phyloP scores from a whole-genome alignment of 1,140 invertebrate species.

The Bombus balteatus region DNA sequence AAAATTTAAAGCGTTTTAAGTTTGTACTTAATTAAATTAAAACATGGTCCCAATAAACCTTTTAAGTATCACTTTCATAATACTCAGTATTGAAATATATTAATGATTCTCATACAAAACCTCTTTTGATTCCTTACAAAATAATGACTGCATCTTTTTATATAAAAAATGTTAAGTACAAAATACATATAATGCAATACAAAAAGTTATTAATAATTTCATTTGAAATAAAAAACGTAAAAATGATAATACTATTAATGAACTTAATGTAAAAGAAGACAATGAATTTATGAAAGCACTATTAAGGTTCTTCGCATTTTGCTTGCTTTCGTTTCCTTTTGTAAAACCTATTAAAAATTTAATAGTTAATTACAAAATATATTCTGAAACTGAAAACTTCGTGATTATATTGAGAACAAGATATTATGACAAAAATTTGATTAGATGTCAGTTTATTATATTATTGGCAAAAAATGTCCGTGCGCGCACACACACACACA shows the following conservation, averaged over 20 bases:
- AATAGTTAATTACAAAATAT: background rate
- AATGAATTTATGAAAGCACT: background rate
- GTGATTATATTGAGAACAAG: background rate
- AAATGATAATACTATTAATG: slow-evolving; percentile 12
- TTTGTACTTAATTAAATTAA: background rate
- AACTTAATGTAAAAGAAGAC: background rate
- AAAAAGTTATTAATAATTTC: background rate
- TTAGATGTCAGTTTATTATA: background rate
- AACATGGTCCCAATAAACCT: slow-evolving; percentile 6
- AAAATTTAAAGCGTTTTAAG: background rate
- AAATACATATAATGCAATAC: background rate
- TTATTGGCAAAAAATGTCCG: background rate
- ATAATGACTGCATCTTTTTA: background rate
- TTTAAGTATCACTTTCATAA: slow-evolving; percentile 11
- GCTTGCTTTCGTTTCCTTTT: background rate
- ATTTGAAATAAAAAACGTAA: background rate
- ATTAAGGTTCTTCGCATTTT: background rate
- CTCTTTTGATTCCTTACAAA: background rate
- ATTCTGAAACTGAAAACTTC: background rate
- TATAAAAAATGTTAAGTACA: slow-evolving; percentile 45
- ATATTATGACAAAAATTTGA: background rate
- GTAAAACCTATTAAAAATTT: background rate
- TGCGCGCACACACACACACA: background rate
- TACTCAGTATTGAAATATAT: slow-evolving; percentile 10
- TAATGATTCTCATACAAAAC: background rate